Conservation (phyloP, 2,888 invertebrate genomes). For the Nemapogon koenigi region DNA sequence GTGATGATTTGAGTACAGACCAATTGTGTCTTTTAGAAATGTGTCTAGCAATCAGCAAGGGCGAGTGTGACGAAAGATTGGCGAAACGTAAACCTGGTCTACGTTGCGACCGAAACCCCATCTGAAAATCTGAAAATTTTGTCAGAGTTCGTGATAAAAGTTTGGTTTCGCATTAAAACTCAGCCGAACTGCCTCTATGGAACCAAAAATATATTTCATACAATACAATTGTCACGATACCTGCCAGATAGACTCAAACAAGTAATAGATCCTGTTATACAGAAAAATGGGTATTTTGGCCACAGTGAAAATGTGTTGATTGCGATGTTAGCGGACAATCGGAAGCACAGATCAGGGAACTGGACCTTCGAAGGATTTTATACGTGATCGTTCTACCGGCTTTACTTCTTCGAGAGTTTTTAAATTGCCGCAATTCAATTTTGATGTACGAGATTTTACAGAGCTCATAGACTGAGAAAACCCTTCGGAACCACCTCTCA, state of each 20-base stretch:
- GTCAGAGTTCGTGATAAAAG: constrained; percentile 8
- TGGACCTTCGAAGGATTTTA: constrained; percentile 8
- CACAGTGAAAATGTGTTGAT: constrained; percentile 4
- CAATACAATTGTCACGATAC: neutral
- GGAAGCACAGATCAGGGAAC: constrained; percentile 5
- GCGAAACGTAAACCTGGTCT: constrained; percentile 1
- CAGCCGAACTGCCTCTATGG: constrained; percentile 3
- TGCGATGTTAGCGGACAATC: constrained; percentile 1
- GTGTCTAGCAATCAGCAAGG: no score
- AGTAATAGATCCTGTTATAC: constrained; percentile 5
- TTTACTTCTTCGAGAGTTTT: constrained; percentile 4
- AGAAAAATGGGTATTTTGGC: constrained; percentile 7
- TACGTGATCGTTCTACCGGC: constrained; percentile 1
- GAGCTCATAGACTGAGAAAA: constrained; percentile 12
- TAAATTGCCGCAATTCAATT: no score
- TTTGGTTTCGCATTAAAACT: constrained; percentile 11
- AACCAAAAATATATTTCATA: neutral
- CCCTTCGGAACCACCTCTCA: constrained; percentile 11
- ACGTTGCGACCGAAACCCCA: constrained; percentile 1
- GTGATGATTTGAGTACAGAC: no score
- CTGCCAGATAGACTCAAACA: neutral
- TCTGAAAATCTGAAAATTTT: constrained; percentile 2
- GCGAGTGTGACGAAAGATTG: neutral
- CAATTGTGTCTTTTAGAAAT: neutral
- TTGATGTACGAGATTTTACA: no score